Evolutionary conservation across 2,113 vertebrate genomes (phyloP).

Genomic region (Charina bottae): DNA sequence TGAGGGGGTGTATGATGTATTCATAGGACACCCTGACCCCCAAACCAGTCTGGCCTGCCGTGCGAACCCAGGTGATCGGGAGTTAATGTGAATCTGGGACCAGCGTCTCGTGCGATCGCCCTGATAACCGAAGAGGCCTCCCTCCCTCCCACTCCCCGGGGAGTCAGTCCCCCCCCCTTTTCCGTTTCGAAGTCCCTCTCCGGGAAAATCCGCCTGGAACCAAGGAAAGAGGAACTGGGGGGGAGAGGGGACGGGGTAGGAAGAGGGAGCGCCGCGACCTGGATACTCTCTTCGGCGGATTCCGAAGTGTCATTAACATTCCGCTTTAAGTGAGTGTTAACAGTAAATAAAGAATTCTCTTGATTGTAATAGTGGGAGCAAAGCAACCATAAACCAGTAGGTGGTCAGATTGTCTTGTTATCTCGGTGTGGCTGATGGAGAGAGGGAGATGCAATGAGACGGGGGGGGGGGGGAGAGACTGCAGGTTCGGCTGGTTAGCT

Average conservation of each 20-base stretch:
- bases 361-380: constrained; percentile 83
- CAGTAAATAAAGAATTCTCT: constrained; percentile 88
- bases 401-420: constrained; percentile 72
- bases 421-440: constrained; percentile 69
- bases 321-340: constrained; percentile 87
- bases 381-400: constrained; percentile 86
- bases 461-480: background rate
- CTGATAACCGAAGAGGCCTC: background rate
- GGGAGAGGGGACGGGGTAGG: too few species aligned
- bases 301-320: constrained; percentile 83
- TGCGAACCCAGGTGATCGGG: background rate
- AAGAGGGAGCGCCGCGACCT: background rate
- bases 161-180: background rate
- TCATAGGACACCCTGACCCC: too few species aligned
- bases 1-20: background rate
- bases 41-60: too few species aligned
- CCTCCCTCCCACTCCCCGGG: background rate
- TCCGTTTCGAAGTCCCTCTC: constrained; percentile 56
- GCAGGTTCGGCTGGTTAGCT: background rate
- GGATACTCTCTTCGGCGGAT: constrained; percentile 79
- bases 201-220: constrained; percentile 75
- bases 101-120: background rate
- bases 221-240: constrained; percentile 31
- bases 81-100: background rate
- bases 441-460: constrained; percentile 77